Percentiles rank a stretch among this genome's conserved stretches.
These are phyloP conservation scores for Parnassius orleans DNA, from an alignment of 2,888 invertebrate species.

Conservation along the genomic window DNA sequence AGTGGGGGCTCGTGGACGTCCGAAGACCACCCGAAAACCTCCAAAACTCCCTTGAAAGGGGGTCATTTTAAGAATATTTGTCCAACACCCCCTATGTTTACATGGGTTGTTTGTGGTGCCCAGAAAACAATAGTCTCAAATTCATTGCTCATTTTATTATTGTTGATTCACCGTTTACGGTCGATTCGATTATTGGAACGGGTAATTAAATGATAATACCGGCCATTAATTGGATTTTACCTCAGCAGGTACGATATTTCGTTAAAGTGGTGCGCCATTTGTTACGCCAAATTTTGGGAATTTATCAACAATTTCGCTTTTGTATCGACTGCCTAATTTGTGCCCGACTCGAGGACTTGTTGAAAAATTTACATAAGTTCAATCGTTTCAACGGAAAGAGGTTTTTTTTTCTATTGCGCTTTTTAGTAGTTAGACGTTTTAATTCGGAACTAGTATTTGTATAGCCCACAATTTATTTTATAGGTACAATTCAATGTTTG, in stretches of 20 bases:
- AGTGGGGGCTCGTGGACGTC: conserved; percentile 60
- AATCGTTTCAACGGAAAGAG: no score
- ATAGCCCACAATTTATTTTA: no score
- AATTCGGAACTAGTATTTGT: no score
- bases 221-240: conserved; percentile 77
- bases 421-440: no score
- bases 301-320: conserved; percentile 18
- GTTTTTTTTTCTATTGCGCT: no score
- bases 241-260: conserved; percentile 55
- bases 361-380: neutral
- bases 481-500: no score
- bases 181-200: conserved; percentile 78
- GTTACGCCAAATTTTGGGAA: conserved; percentile 33
- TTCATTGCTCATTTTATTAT: conserved; percentile 81
- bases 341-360: neutral
- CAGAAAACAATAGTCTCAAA: conserved; percentile 80
- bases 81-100: conserved; percentile 72
- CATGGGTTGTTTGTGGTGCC: conserved; percentile 78
- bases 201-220: conserved; percentile 81
- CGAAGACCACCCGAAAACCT: conserved; percentile 53
- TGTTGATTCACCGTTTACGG: conserved; percentile 78
- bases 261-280: conserved; percentile 51
- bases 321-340: conserved; percentile 20
- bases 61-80: conserved; percentile 80
- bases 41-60: conserved; percentile 54